Base-by-base conservation (phyloP, 2,113 vertebrate species). In the Alethe diademata region DNA sequence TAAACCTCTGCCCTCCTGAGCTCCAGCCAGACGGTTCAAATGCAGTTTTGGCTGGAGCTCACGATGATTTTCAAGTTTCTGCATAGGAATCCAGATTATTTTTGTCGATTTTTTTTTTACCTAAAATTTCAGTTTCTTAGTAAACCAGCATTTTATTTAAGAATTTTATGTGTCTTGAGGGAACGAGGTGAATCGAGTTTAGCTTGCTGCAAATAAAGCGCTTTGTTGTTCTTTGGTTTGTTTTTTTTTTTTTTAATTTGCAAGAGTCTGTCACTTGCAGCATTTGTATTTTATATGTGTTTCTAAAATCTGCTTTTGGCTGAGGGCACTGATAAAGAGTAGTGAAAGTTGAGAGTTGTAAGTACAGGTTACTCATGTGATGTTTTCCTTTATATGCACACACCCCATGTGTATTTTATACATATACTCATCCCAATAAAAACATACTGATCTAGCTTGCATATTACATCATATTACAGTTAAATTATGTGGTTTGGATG, bases 391-490 rank as follows among this genome's bases (percentile, higher is more conserved):
- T 86, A n/a, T 62, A 28, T 48, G 20, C 78, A 24, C 35, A 14
- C 62, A 17, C 72, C 11, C 48, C 17, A n/a, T 78, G 72, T 93
- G 67, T 93, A 29, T 78, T 76, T 83, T 71, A 19, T n/a, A 9
- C 29, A 19, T 57, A 9, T 16, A 36, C 56, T 86, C 62, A 42
- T 64, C 71, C 51, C 83, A 64, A 70, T 88, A 80, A 91, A 92
- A 96, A 53, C 94, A 75, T 61, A 81, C 78, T 82, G 95, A 25
- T 78, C 58, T 60, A 65, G 73, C 72, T 90, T 96, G 93, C 62
- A 23, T 94, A 65, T 92, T 90, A 69, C 93, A 71, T 97, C 76
- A 81, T 95, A 20, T 67, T 94, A 14, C 28, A 93, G 70, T 83
- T 76, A 71, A 71, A 54, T 66, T 66, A 84, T 78, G 31, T 74